phyloP scores from a whole-genome alignment of 2,113 vertebrate species.

The Prunella himalayana region DNA sequence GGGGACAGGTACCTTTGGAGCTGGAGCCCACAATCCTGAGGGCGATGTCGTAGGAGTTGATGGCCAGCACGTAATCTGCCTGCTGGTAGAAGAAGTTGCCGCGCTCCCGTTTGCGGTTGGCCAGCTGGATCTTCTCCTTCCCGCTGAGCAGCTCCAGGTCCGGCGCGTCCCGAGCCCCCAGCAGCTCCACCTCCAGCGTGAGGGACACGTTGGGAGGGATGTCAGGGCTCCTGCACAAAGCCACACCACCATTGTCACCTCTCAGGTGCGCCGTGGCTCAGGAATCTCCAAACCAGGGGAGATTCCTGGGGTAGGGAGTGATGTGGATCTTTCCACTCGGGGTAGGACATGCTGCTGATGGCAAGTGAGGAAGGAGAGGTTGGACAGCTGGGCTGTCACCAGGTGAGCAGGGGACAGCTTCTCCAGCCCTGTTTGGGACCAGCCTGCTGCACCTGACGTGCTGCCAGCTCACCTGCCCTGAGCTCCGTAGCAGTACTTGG shows the following conservation, averaged over 20 bases:
- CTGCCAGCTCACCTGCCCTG: constrained; percentile 83
- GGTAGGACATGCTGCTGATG: fast-evolving
- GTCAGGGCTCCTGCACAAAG: constrained; percentile 69
- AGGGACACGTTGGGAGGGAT: constrained; percentile 78
- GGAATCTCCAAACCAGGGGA: neutral
- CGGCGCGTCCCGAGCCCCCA: constrained; percentile 73
- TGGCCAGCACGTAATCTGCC: constrained; percentile 86
- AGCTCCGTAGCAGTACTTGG: constrained; percentile 89
- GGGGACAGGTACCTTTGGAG: constrained; percentile 82
- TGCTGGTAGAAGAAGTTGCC: constrained; percentile 91
- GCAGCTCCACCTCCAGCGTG: constrained; percentile 83
- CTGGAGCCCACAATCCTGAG: constrained; percentile 86
- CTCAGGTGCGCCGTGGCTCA: fast-evolving
- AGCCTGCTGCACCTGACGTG: fast-evolving
- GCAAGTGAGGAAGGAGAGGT: fast-evolving
- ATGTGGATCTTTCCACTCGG: fast-evolving
- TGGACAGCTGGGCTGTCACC: neutral
- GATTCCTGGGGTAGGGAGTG: fast-evolving
- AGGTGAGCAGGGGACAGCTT: neutral
- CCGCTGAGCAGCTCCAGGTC: constrained; percentile 87
- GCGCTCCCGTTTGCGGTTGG: constrained; percentile 84
- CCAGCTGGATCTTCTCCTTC: constrained; percentile 78
- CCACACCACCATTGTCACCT: fast-evolving
- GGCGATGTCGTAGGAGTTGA: constrained; percentile 91
- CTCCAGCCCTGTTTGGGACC: neutral